phyloP scores from a whole-genome alignment of 2,113 vertebrate species.

The Dascyllus trimaculatus region DNA sequence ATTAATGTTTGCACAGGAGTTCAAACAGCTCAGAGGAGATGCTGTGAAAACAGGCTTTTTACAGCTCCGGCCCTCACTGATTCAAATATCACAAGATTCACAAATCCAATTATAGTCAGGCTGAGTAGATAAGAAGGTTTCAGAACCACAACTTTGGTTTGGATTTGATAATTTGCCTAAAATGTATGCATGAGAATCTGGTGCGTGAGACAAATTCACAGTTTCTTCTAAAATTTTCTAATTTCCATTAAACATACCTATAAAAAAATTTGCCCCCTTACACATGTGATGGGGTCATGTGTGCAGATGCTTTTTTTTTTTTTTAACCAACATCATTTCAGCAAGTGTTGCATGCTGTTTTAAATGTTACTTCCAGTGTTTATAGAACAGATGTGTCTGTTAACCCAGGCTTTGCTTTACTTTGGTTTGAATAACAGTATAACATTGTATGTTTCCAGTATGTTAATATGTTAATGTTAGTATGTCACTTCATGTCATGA shows the following conservation, averaged over 20 bases:
- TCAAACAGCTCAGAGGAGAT: constrained; percentile 32
- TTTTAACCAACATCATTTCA: constrained; percentile 25
- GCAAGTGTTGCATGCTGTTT: constrained; percentile 71
- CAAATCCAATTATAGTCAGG: constrained; percentile 13
- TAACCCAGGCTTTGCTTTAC: constrained; percentile 46
- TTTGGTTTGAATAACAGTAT: constrained; percentile 42
- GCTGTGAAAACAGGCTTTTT: constrained; percentile 31
- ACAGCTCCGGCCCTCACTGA: constrained; percentile 2
- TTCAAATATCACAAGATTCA: not conserved
- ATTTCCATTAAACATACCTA: not conserved
- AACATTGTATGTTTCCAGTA: constrained; percentile 48
- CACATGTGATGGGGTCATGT: constrained; percentile 2
- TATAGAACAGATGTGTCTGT: constrained; percentile 46
- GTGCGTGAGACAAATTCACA: not conserved
- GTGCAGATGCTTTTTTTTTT: constrained; percentile 17
- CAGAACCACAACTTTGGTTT: constrained; percentile 4
- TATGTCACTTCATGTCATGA: constrained; percentile 48
- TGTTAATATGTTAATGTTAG: constrained; percentile 51
- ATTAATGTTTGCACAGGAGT: constrained; percentile 37
- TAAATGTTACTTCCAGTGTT: constrained; percentile 55
- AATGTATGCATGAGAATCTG: constrained; percentile 32
- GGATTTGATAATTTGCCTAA: constrained; percentile 3
- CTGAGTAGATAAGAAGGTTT: constrained; percentile 8
- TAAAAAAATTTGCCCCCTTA: not conserved
- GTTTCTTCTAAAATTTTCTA: not conserved